Evolutionary conservation across 2,113 vertebrate genomes (phyloP), one percentile per base, ranked within the genome.

Genomic region (Gnathonemus longibarbis): DNA sequence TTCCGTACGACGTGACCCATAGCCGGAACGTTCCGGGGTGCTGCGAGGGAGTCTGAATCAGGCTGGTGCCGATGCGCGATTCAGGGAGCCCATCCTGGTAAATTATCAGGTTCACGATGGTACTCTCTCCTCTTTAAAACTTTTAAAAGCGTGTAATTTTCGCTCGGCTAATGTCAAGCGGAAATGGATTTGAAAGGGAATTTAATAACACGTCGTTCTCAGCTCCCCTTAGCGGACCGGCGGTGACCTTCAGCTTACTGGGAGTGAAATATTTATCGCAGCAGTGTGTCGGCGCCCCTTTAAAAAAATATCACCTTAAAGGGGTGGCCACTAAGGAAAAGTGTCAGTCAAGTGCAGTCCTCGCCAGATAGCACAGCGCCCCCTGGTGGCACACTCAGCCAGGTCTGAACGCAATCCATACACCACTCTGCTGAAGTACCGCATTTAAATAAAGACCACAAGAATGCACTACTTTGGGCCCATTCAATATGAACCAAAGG

Each of bases 81-180:
- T 53, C 50, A 42, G 49, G 13, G 35, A 85, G 52, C 50, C 80
- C 89, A 42, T 19, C 77, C 80, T 27, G 77, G 52, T 56, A 89
- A 89, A 89, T 89, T 85, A 85, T 53, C 24, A 42, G 80, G 89
- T 62, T 89, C 80, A 49, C 39, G n/a, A 83, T 85, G 80, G 45
- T 46, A 48, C 35, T 58, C 89, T 89, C 52, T 89, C 77, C 80
- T 45, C 80, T 66, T 62, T 85, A 85, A 89, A 89, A 89, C 89
- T 89, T 89, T 85, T 89, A 85, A 89, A 89, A 89, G 89, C 89
- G 52, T 89, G 89, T 89, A 84, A 89, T 89, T 89, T 89, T 85
- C 89, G n/a, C 35, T 39, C 2, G 8, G 52, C 52, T 85, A 85
- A 89, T 89, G 89, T 89, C 52, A 48, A 85, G 52, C 89, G 80